Percentiles rank a stretch among this genome's conserved stretches.
phyloP scores from a whole-genome alignment of 2,888 invertebrate species.

The Cerceris ruficornis region DNA sequence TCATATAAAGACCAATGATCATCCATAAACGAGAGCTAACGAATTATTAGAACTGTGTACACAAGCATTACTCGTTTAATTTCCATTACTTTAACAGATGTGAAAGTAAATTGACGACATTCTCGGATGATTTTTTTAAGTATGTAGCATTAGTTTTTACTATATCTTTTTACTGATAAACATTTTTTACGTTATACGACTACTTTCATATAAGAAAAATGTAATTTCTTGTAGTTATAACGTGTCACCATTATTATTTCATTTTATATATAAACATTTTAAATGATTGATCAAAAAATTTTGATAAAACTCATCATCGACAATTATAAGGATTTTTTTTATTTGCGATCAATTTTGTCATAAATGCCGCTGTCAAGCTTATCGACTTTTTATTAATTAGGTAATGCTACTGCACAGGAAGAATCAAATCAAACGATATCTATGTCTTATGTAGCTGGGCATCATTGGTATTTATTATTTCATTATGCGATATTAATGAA shows the following conservation, averaged over 20 bases:
- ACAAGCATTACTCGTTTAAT: background rate
- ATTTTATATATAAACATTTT: too few species aligned
- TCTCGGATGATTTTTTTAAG: too few species aligned
- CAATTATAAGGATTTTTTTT: too few species aligned
- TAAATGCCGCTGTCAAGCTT: too few species aligned
- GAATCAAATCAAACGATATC: constrained; percentile 2
- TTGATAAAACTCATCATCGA: too few species aligned
- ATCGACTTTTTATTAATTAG: too few species aligned
- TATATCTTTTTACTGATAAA: too few species aligned
- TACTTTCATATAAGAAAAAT: background rate
- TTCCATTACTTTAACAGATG: background rate
- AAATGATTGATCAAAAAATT: too few species aligned
- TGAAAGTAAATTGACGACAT: background rate
- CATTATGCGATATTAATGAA: background rate
- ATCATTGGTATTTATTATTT: constrained; percentile 1
- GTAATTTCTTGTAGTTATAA: background rate
- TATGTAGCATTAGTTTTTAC: too few species aligned
- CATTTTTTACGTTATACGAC: background rate
- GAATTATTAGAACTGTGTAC: constrained; percentile 27
- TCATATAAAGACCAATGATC: constrained; percentile 41
- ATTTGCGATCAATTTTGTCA: too few species aligned
- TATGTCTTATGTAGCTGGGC: background rate
- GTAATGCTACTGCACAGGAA: background rate
- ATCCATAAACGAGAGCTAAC: constrained; percentile 25
- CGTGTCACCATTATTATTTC: too few species aligned